Evolutionary conservation across 2,113 vertebrate species (phyloP).

Genomic region (Phyllostomus discolor): DNA sequence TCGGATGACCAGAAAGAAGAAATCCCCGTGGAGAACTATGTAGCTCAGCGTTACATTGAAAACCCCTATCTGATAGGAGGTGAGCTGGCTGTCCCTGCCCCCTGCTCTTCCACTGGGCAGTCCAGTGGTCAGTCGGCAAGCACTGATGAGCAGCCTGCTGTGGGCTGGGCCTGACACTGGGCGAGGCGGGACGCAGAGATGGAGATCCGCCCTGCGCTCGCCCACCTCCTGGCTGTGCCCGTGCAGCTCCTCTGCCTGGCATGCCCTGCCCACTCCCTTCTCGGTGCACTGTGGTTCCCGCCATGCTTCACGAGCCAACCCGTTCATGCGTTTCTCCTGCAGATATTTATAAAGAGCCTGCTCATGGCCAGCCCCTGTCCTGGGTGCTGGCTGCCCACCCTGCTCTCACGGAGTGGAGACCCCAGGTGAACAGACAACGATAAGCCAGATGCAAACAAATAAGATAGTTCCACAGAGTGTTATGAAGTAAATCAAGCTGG

Average conservation of each 20-base stretch:
- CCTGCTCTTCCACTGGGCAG: no score
- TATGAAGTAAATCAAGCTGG: not conserved
- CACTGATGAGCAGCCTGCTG: not conserved
- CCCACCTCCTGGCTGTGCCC: not conserved
- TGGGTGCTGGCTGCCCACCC: not conserved
- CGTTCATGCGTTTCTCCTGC: not conserved
- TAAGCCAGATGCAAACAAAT: not conserved
- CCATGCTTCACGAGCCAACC: not conserved
- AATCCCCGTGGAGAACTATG: slow-evolving; percentile 88
- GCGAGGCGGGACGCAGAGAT: not conserved
- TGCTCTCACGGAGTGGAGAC: not conserved
- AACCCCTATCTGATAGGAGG: slow-evolving; percentile 93
- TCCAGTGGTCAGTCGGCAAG: not conserved
- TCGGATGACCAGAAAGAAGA: slow-evolving; percentile 90
- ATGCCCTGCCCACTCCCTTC: not conserved
- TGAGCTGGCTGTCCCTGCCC: slow-evolving; percentile 39
- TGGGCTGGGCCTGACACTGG: not conserved
- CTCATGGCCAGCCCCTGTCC: not conserved
- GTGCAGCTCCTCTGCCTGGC: not conserved
- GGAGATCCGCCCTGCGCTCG: not conserved
- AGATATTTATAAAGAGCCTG: not conserved
- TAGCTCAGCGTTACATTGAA: slow-evolving; percentile 92
- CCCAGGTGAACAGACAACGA: not conserved
- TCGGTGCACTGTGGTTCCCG: not conserved
- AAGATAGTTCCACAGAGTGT: not conserved